Conservation (phyloP, 2,888 invertebrate genomes). For the Patella ulyssiponensis region DNA sequence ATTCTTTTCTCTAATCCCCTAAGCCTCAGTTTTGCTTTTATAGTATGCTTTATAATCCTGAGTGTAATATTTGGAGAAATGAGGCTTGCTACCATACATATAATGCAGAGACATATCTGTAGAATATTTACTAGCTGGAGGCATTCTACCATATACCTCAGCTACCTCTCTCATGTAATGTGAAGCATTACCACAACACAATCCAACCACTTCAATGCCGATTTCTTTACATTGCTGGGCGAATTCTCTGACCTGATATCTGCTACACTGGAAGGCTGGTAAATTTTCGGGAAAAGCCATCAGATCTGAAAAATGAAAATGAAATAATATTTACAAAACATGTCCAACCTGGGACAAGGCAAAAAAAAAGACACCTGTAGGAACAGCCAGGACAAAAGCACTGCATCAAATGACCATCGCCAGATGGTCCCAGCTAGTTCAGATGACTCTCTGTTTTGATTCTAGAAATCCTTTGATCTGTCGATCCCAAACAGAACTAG, state of each 20-base stretch:
- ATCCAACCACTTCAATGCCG: slow-evolving; percentile 61
- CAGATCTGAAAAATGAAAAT: slow-evolving; percentile 48
- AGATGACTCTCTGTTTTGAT: no score
- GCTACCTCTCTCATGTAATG: slow-evolving; percentile 58
- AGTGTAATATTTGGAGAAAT: not conserved
- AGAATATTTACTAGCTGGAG: slow-evolving; percentile 52
- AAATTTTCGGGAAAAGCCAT: slow-evolving; percentile 55
- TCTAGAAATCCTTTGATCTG: no score
- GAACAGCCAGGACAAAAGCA: no score
- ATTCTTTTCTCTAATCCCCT: no score
- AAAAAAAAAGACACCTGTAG: no score
- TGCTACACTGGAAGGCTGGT: slow-evolving; percentile 42
- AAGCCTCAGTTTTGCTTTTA: not conserved
- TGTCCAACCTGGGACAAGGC: no score
- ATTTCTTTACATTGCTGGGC: slow-evolving; percentile 52
- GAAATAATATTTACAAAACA: no score
- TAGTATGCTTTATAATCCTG: not conserved
- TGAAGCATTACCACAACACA: slow-evolving; percentile 65
- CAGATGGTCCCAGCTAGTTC: no score
- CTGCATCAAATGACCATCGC: no score
- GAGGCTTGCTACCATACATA: slow-evolving; percentile 1
- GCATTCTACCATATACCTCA: slow-evolving; percentile 52
- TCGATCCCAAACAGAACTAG: no score
- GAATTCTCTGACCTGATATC: slow-evolving; percentile 56
- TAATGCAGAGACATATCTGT: slow-evolving; percentile 44